Conservation (phyloP, 2,113 vertebrate species). For the Ciconia stormi region DNA sequence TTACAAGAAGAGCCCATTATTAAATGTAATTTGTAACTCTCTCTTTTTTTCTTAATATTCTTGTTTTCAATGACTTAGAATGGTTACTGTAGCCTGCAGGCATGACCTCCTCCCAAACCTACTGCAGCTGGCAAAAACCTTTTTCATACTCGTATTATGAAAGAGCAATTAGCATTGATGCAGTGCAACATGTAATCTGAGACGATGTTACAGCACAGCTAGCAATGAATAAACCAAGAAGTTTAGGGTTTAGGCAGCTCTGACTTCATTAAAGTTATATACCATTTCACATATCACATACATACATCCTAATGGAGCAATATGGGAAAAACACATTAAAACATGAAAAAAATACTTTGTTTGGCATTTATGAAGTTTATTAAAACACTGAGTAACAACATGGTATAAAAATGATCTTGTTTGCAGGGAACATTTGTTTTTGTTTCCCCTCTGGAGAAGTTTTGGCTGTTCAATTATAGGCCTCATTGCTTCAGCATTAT, state of each 20-base stretch:
- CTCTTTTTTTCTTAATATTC: background rate
- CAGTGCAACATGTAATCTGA: background rate
- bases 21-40: background rate
- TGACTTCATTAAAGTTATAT: background rate
- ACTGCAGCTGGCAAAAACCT: background rate
- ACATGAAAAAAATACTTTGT: background rate
- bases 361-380: conserved; percentile 75
- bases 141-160: background rate
- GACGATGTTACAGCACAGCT: background rate
- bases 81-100: background rate
- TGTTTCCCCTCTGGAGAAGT: conserved; percentile 78
- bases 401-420: conserved; percentile 72
- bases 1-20: conserved; percentile 4
- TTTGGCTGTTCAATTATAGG: conserved; percentile 84
- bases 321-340: conserved; percentile 19
- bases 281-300: background rate
- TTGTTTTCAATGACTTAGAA: background rate
- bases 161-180: conserved; percentile 9
- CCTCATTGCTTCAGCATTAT: conserved; percentile 83
- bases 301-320: background rate
- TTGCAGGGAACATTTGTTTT: conserved; percentile 80
- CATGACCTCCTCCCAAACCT: background rate
- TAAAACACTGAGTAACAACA: conserved; percentile 73
- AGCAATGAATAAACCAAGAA: background rate
- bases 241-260: background rate